Evolutionary conservation across 2,113 vertebrate genomes (phyloP).

Genomic region (Rhadina sibilatrix): DNA sequence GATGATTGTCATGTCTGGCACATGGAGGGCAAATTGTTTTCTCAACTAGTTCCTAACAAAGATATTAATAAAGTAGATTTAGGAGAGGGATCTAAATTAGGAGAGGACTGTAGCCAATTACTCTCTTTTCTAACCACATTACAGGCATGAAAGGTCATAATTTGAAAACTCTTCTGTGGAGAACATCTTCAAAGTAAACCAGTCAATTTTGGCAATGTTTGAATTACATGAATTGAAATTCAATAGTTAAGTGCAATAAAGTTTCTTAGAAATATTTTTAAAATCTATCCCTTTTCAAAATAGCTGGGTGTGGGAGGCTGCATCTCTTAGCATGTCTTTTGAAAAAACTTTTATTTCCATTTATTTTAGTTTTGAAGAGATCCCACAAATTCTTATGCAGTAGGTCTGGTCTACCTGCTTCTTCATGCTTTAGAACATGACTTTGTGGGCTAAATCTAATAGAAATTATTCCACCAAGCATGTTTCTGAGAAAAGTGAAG

Average conservation of each 20-base stretch:
- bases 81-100: neutral
- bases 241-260: neutral
- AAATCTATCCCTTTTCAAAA: neutral
- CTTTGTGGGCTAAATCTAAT: neutral
- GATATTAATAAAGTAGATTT: neutral
- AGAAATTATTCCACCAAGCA: neutral
- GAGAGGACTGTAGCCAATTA: neutral
- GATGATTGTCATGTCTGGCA: neutral
- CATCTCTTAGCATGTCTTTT: neutral
- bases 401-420: neutral
- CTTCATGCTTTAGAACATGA: neutral
- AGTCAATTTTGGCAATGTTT: neutral
- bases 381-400: accelerated
- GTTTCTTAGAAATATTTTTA: neutral
- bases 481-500: neutral
- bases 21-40: neutral
- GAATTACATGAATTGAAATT: neutral
- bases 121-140: neutral
- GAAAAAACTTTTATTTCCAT: neutral
- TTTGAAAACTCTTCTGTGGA: neutral
- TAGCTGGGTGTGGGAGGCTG: accelerated
- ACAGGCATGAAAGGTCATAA: neutral
- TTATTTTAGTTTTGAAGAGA: neutral
- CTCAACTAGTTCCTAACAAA: neutral
- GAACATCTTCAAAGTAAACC: neutral